A percentile compares a stretch with the other conserved stretches of the same genome.
Evolutionary conservation across 2,113 vertebrate genomes (phyloP).

Genomic region (Sialia sialis): DNA sequence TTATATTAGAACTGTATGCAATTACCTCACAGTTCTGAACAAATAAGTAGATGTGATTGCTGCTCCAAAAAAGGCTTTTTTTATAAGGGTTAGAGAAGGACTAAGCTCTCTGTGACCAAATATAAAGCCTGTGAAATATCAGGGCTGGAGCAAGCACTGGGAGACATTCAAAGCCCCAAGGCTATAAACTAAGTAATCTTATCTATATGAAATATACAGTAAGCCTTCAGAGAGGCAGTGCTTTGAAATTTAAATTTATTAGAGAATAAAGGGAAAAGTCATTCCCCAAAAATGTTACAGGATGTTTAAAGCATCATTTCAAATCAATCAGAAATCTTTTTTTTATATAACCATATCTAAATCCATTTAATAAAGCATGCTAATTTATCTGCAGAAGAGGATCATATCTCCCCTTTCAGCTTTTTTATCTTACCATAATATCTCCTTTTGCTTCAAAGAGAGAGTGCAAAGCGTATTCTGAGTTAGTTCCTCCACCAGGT

Average conservation of each 20-base stretch:
- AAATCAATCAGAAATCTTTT: conserved; percentile 48
- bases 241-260: conserved; percentile 65
- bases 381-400: conserved; percentile 50
- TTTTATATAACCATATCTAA: conserved; percentile 55
- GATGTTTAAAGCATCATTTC: conserved; percentile 18
- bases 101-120: conserved; percentile 31
- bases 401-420: neutral
- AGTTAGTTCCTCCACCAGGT: conserved; percentile 86
- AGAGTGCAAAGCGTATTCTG: conserved; percentile 86
- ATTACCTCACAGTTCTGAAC: conserved; percentile 15
- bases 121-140: conserved; percentile 30
- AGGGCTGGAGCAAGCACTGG: conserved; percentile 17
- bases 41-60: conserved; percentile 17
- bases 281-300: conserved; percentile 41
- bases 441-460: conserved; percentile 85
- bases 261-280: conserved; percentile 40
- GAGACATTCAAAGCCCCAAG: conserved; percentile 42
- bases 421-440: conserved; percentile 81
- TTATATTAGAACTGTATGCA: conserved; percentile 21
- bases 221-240: conserved; percentile 33
- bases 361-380: conserved; percentile 49
- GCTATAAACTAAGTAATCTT: conserved; percentile 59
- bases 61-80: neutral
- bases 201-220: conserved; percentile 60
- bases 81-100: neutral